Conservation (phyloP, 2,888 invertebrate genomes). For the Gymnosoma rotundatum region DNA sequence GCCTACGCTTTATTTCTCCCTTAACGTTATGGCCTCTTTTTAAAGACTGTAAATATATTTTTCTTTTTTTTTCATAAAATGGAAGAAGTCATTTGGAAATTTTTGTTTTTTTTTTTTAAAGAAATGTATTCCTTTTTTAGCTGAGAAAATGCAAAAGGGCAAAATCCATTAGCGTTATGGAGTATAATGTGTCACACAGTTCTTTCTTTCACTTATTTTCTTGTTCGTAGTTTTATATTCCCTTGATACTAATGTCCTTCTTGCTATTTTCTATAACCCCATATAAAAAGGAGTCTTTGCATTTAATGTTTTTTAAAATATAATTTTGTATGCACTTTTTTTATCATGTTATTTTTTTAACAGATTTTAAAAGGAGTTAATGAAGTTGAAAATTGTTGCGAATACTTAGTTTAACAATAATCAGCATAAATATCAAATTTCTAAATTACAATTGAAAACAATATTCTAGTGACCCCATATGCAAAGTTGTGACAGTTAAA, state of each 20-base stretch:
- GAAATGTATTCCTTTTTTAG: neutral
- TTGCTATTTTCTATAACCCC: neutral
- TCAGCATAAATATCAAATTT: constrained; percentile 34
- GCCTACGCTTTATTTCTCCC: constrained; percentile 13
- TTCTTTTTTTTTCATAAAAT: constrained; percentile 11
- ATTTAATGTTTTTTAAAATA: neutral
- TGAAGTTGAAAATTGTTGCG: constrained; percentile 66
- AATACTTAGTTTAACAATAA: constrained; percentile 30
- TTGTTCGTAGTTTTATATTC: neutral
- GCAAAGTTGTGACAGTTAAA: neutral
- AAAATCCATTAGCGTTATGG: constrained; percentile 13
- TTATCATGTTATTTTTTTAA: too few species aligned
- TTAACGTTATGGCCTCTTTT: constrained; percentile 3
- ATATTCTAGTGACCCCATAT: constrained; percentile 43
- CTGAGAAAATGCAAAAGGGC: constrained; percentile 3
- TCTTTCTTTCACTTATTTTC: neutral
- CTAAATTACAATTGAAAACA: constrained; percentile 26
- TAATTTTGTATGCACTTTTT: neutral
- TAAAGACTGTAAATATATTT: constrained; percentile 2
- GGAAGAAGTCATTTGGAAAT: constrained; percentile 56
- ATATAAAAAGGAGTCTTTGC: neutral
- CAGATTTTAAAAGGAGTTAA: constrained; percentile 30
- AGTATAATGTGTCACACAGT: constrained; percentile 22
- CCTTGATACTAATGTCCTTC: neutral
- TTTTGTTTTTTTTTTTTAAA: neutral